Evolutionary conservation across 2,797 vertebrate genomes (phyloP).

Genomic region (Rhodeus uyekii): DNA sequence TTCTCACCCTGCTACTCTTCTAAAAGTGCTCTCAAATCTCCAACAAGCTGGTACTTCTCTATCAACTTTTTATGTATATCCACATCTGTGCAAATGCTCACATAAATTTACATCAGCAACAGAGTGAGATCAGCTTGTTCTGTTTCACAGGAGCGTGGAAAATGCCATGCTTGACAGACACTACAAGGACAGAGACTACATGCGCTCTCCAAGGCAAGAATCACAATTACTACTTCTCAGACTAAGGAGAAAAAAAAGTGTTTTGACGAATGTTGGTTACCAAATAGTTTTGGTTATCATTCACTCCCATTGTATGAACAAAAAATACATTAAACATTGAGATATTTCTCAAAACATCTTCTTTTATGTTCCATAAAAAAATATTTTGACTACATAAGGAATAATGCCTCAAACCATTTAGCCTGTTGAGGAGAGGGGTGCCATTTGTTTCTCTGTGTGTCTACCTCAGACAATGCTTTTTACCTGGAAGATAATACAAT

Average conservation of each 20-base stretch:
- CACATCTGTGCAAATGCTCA: not conserved
- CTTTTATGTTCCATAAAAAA: not conserved
- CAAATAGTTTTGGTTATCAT: not conserved
- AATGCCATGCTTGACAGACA: slow-evolving; percentile 34
- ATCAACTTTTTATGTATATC: not conserved
- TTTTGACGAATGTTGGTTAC: not conserved
- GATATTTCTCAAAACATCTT: not conserved
- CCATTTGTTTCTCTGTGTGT: not conserved
- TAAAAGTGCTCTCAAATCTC: slow-evolving; percentile 1
- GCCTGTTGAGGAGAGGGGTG: not conserved
- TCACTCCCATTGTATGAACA: not conserved
- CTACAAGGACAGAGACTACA: not conserved
- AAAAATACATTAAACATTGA: not conserved
- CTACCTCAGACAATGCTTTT: not conserved
- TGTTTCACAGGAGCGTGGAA: slow-evolving; percentile 18
- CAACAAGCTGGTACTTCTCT: not conserved
- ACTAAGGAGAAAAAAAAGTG: not conserved
- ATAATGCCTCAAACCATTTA: not conserved
- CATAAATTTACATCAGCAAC: slow-evolving; percentile 21
- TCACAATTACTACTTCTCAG: not conserved
- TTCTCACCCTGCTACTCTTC: not conserved
- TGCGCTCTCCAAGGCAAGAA: not conserved
- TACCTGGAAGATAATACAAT: not conserved
- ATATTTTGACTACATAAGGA: not conserved
- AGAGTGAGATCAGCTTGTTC: slow-evolving; percentile 23